These are phyloP conservation scores for Antechinus flavipes DNA, from an alignment of 2,113 vertebrate genomes.

Conservation along the genomic window DNA sequence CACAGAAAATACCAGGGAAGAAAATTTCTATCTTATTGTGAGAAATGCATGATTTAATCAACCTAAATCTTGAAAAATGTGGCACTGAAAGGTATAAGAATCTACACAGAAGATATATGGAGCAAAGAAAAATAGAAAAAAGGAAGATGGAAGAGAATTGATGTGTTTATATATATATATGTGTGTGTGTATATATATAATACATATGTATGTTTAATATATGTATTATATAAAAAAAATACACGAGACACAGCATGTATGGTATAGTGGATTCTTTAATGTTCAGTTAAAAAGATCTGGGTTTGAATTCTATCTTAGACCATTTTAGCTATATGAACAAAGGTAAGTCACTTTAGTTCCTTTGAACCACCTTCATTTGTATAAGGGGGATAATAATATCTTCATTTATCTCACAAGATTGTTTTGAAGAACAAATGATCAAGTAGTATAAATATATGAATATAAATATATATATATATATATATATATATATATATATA, in stretches of 20 bases:
- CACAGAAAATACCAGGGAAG: background rate
- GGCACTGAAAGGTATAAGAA: background rate
- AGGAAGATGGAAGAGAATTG: background rate
- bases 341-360: background rate
- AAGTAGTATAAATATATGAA: background rate
- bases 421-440: background rate
- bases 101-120: constrained; percentile 20
- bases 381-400: background rate
- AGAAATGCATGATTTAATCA: background rate
- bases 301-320: background rate
- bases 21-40: background rate
- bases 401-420: background rate
- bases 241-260: background rate
- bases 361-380: background rate
- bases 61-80: constrained; percentile 18
- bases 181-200: background rate
- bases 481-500: too few species aligned
- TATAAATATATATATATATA: too few species aligned
- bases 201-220: background rate
- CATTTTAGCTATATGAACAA: background rate
- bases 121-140: background rate
- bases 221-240: background rate
- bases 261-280: background rate
- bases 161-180: background rate
- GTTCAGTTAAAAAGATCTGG: background rate